phyloP scores from a whole-genome alignment of 2,113 vertebrate genomes.

The Xiphorhynchus elegans region DNA sequence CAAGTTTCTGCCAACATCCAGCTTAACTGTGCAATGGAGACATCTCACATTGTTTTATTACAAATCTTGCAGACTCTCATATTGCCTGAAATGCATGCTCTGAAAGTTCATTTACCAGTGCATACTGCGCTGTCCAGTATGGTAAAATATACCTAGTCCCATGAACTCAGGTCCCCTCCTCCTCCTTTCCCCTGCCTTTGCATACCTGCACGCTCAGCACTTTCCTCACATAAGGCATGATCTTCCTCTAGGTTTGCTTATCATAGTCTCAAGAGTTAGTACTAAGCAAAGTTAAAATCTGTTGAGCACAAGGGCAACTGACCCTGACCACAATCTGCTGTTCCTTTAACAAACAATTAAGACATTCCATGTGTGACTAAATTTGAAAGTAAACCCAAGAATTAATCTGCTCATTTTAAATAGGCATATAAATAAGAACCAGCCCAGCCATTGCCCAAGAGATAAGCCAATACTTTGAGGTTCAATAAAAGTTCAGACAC shows the following conservation, averaged over 20 bases:
- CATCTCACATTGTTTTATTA: not conserved
- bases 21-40: not conserved
- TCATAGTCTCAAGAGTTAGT: conserved; percentile 38
- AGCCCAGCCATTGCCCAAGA: conserved; percentile 25
- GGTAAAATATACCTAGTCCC: not conserved
- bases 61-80: not conserved
- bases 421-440: conserved; percentile 57
- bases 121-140: not conserved
- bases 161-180: not conserved
- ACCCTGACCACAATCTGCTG: conserved; percentile 65
- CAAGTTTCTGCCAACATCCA: not conserved
- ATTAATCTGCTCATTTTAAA: conserved; percentile 57
- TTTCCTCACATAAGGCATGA: conserved; percentile 1
- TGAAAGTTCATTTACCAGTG: not conserved
- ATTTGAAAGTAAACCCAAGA: conserved; percentile 59
- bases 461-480: conserved; percentile 44
- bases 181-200: not conserved
- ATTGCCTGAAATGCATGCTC: accelerated
- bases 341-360: conserved; percentile 70
- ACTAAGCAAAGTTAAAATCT: conserved; percentile 57
- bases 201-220: conserved; percentile 32
- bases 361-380: conserved; percentile 61
- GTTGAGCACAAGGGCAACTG: conserved; percentile 62
- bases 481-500: conserved; percentile 56
- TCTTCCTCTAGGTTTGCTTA: conserved; percentile 47